A percentile compares a stretch with the other conserved stretches of the same genome.
phyloP scores from a whole-genome alignment of 2,888 invertebrate species.

The Xestia xanthographa region DNA sequence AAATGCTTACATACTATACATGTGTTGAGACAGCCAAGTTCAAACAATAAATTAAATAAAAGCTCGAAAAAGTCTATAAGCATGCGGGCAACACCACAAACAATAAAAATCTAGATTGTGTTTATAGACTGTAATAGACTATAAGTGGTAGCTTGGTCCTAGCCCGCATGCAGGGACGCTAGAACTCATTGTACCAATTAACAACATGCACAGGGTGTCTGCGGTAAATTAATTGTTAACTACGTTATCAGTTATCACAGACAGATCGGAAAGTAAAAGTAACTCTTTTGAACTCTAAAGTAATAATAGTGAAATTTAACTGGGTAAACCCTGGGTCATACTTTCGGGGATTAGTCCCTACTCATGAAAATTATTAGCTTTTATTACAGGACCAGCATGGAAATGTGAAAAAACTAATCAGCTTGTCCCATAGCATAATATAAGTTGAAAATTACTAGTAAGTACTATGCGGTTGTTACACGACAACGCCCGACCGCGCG shows the following conservation, averaged over 20 bases:
- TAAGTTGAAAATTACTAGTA: background rate
- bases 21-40: no score
- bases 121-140: conserved; percentile 33
- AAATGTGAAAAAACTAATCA: background rate
- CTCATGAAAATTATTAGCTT: background rate
- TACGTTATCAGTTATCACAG: conserved; percentile 24
- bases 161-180: conserved; percentile 52
- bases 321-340: background rate
- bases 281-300: background rate
- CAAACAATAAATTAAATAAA: no score
- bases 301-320: background rate
- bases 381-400: background rate
- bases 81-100: conserved; percentile 12
- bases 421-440: background rate
- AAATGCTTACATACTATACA: no score
- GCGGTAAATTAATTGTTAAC: conserved; percentile 32
- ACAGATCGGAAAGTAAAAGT: background rate
- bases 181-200: conserved; percentile 44
- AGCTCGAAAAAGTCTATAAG: background rate
- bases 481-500: background rate
- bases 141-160: conserved; percentile 41
- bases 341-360: background rate
- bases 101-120: conserved; percentile 35
- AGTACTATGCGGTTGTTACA: background rate
- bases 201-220: background rate